A percentile compares a stretch with the other conserved stretches of the same genome.
Evolutionary conservation across 1,140 invertebrate genomes (phyloP).

Genomic region (Hycleus cichorii): DNA sequence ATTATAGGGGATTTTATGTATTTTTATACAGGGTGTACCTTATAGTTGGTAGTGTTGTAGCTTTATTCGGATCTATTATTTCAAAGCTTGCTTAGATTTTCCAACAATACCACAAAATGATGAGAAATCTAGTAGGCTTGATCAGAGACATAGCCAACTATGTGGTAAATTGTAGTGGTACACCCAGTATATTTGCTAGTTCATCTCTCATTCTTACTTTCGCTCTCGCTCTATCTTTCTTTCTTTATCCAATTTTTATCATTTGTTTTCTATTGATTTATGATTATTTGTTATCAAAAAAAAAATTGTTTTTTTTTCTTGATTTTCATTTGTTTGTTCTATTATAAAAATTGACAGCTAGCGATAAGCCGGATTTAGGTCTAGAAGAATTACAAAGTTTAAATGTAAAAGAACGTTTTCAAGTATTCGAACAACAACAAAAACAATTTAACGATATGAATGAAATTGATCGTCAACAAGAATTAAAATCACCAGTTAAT

Average conservation of each 20-base stretch:
- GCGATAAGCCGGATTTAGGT: constrained; percentile 81
- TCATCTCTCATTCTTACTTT: too few relatives aligned
- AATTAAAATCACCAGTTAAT: constrained; percentile 45
- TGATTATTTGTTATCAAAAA: neutral
- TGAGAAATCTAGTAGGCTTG: too few relatives aligned
- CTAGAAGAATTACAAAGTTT: constrained; percentile 73
- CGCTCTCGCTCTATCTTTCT: too few relatives aligned
- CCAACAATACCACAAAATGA: too few relatives aligned
- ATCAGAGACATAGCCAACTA: too few relatives aligned
- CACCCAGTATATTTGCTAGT: too few relatives aligned
- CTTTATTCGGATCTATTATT: too few relatives aligned
- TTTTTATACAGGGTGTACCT: too few relatives aligned
- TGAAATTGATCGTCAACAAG: constrained; percentile 40
- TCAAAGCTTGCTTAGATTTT: too few relatives aligned
- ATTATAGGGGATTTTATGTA: too few relatives aligned
- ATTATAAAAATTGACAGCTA: constrained; percentile 50
- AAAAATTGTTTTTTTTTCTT: neutral
- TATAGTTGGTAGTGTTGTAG: too few relatives aligned
- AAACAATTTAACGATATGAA: constrained; percentile 42
- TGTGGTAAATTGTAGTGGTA: too few relatives aligned
- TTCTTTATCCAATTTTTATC: neutral
- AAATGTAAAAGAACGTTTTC: constrained; percentile 79
- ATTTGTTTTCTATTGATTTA: neutral
- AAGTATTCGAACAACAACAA: constrained; percentile 67
- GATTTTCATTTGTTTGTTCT: neutral